Evolutionary conservation across 2,797 vertebrate genomes (phyloP).

Genomic region (Cynodonichthys magdalenae): DNA sequence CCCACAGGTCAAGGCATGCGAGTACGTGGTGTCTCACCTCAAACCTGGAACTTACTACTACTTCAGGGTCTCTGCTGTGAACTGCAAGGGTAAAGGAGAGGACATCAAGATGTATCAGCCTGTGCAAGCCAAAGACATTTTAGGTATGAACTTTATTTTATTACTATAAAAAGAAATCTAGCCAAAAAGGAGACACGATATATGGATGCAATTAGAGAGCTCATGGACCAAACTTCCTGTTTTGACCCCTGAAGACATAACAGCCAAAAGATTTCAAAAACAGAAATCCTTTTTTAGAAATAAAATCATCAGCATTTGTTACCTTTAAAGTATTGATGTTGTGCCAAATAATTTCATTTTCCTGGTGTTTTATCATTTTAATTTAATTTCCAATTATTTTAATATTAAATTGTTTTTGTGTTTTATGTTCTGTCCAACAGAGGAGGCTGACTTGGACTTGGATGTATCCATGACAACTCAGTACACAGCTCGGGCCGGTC

Average conservation of each 20-base stretch:
- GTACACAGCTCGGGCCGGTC: slow-evolving; percentile 88
- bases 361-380: neutral
- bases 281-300: neutral
- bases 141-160: slow-evolving; percentile 82
- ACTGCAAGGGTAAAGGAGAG: slow-evolving; percentile 91
- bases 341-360: too few species aligned
- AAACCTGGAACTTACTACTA: slow-evolving; percentile 92
- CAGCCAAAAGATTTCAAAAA: neutral
- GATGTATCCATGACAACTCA: slow-evolving; percentile 94
- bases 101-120: slow-evolving; percentile 93
- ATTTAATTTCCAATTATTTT: neutral
- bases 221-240: neutral
- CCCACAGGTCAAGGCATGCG: slow-evolving; percentile 91
- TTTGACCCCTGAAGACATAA: too few species aligned
- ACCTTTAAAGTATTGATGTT: neutral
- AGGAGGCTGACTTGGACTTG: slow-evolving; percentile 95
- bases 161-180: neutral
- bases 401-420: neutral
- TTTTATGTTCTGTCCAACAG: slow-evolving; percentile 76
- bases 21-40: slow-evolving; percentile 93
- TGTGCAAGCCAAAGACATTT: slow-evolving; percentile 94
- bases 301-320: neutral
- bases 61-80: slow-evolving; percentile 92
- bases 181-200: too few species aligned
- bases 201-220: too few species aligned